These are phyloP conservation scores for Drosophila dunni DNA, from an alignment of 1,140 invertebrate genomes.

Conservation along the genomic window DNA sequence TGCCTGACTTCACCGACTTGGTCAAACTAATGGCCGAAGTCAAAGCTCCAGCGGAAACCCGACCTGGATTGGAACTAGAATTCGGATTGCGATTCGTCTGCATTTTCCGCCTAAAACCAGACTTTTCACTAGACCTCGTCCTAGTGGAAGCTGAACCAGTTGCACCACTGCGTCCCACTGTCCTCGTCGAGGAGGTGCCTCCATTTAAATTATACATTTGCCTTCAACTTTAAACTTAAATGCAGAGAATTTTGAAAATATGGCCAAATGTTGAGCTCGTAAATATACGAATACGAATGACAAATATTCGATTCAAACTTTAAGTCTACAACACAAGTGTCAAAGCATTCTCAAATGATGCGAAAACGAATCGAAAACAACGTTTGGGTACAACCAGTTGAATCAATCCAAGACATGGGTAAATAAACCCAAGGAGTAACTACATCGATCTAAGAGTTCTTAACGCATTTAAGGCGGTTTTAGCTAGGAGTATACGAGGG, in stretches of 20 bases:
- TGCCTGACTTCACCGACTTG: slow-evolving; percentile 5
- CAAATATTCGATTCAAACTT: background rate
- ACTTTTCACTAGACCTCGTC: background rate
- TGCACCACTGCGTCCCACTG: slow-evolving; percentile 1
- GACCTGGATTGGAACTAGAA: background rate
- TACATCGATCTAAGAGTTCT: no score
- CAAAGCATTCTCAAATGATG: background rate
- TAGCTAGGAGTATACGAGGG: no score
- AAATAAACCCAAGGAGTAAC: no score
- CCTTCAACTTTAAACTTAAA: slow-evolving; percentile 46
- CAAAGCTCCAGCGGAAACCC: slow-evolving; percentile 24
- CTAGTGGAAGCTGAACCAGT: background rate
- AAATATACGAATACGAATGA: slow-evolving; percentile 1
- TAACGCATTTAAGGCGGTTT: no score
- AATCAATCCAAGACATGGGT: background rate
- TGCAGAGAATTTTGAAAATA: slow-evolving; percentile 22
- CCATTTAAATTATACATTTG: slow-evolving; percentile 37
- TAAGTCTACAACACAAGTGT: background rate
- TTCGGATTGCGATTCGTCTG: background rate
- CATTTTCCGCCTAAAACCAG: slow-evolving; percentile 11
- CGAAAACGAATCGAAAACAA: background rate
- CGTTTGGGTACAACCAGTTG: background rate
- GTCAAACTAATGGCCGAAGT: background rate
- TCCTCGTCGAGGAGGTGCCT: background rate
- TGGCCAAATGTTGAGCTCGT: background rate